Evolutionary conservation across 2,113 vertebrate species (phyloP).

Genomic region (Toxotes jaculatrix): DNA sequence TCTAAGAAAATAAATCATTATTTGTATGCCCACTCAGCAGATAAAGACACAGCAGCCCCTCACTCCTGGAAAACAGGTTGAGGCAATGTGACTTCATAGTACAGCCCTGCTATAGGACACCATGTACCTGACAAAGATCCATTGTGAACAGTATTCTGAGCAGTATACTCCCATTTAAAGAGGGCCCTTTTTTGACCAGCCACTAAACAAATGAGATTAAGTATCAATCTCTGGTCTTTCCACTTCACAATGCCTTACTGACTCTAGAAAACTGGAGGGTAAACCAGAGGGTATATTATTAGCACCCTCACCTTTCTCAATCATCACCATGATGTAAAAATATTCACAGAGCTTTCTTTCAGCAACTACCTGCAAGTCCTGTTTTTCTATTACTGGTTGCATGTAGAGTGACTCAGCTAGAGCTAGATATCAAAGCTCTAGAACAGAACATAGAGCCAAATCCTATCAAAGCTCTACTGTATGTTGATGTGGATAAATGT

Average conservation of each 20-base stretch:
- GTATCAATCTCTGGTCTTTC: slow-evolving; percentile 21
- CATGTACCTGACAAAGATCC: slow-evolving; percentile 51
- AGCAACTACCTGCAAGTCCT: not conserved
- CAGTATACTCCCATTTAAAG: slow-evolving; percentile 44
- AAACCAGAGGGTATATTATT: not conserved
- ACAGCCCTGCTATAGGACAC: slow-evolving; percentile 52
- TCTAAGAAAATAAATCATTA: not conserved
- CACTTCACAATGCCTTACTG: slow-evolving; percentile 24
- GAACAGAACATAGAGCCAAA: too few species aligned
- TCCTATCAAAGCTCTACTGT: too few species aligned
- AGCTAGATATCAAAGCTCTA: too few species aligned
- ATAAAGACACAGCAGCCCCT: not conserved
- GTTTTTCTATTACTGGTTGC: not conserved
- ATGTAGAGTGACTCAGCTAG: not conserved
- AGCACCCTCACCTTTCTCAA: not conserved
- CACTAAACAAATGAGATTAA: slow-evolving; percentile 43
- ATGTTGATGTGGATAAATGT: not conserved
- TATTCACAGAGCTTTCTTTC: not conserved
- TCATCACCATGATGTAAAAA: not conserved
- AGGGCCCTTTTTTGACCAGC: slow-evolving; percentile 26
- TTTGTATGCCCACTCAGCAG: not conserved
- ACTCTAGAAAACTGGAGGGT: not conserved
- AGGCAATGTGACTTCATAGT: slow-evolving; percentile 13
- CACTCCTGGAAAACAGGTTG: slow-evolving; percentile 19
- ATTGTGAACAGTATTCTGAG: slow-evolving; percentile 49